These are phyloP conservation scores for Sebastes hubbsi DNA, from an alignment of 2,797 vertebrate genomes.

Conservation along the genomic window DNA sequence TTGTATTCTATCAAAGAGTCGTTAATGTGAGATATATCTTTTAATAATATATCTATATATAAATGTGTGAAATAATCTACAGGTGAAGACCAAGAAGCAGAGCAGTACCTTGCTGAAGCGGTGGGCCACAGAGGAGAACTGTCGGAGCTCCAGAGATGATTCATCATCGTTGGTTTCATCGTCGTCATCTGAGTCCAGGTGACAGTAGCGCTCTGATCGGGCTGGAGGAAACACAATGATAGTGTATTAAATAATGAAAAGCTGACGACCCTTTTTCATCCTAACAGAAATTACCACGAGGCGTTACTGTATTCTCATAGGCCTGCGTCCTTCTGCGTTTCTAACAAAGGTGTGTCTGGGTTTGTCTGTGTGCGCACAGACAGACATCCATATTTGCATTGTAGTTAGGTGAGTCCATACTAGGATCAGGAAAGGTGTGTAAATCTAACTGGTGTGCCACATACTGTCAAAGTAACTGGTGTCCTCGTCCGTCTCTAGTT, in stretches of 20 bases:
- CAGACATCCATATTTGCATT: background rate
- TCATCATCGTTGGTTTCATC: conserved; percentile 93
- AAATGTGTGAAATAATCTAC: background rate
- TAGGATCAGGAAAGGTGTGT: background rate
- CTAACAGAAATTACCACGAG: background rate
- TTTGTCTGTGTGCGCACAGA: background rate
- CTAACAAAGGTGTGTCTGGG: background rate
- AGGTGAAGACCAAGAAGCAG: background rate
- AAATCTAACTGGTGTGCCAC: conserved; percentile 34
- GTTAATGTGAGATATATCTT: background rate
- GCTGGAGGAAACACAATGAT: conserved; percentile 72
- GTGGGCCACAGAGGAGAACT: conserved; percentile 94
- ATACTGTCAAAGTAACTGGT: conserved; percentile 96
- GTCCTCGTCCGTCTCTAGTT: conserved; percentile 92
- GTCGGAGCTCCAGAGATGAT: conserved; percentile 88
- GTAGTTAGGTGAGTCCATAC: background rate
- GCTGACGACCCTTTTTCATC: background rate
- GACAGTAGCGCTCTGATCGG: conserved; percentile 90
- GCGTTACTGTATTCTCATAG: background rate
- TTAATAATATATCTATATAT: background rate
- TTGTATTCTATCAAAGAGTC: background rate
- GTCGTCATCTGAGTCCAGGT: conserved; percentile 88
- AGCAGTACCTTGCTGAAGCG: conserved; percentile 91
- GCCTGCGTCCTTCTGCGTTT: background rate
- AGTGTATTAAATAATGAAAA: background rate